Percentiles rank a stretch among this genome's conserved stretches.
These are phyloP conservation scores for Pollicipes pollicipes DNA, from an alignment of 1,140 invertebrate genomes.

Conservation along the genomic window DNA sequence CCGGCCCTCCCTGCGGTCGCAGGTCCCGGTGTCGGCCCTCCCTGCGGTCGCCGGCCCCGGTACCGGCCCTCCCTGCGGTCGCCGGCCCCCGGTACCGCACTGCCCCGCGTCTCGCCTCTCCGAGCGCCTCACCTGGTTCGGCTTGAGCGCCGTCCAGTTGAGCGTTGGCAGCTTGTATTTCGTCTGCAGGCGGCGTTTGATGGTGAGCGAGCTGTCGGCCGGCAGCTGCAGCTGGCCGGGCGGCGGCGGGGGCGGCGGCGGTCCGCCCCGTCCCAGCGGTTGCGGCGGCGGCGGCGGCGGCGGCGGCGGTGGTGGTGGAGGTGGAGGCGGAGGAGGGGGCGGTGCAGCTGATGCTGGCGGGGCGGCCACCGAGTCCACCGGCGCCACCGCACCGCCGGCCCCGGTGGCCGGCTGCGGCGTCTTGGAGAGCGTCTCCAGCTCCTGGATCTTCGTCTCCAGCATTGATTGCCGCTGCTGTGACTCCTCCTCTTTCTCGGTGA, in stretches of 20 bases:
- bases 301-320: constrained; percentile 28
- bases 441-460: constrained; percentile 73
- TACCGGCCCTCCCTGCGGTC: too few species aligned
- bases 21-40: too few species aligned
- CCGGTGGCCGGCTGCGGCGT: not conserved
- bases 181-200: constrained; percentile 88
- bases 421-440: constrained; percentile 64
- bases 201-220: constrained; percentile 53
- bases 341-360: constrained; percentile 25
- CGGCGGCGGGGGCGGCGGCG: constrained; percentile 47
- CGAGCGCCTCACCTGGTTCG: constrained; percentile 53
- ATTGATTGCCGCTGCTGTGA: constrained; percentile 45
- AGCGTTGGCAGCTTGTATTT: constrained; percentile 94
- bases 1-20: too few species aligned
- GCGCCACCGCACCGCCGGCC: not conserved
- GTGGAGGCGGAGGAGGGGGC: constrained; percentile 32
- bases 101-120: too few species aligned
- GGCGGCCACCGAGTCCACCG: not conserved
- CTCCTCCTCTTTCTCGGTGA: constrained; percentile 67
- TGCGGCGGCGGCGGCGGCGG: constrained; percentile 24
- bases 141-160: constrained; percentile 95
- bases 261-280: constrained; percentile 15
- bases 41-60: not conserved
- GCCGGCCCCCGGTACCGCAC: too few species aligned
- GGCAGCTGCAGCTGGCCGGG: constrained; percentile 51